A percentile compares a stretch with the other conserved stretches of the same genome.
These are phyloP conservation scores for Ephestia elutella DNA, from an alignment of 1,140 invertebrate genomes.

Conservation along the genomic window DNA sequence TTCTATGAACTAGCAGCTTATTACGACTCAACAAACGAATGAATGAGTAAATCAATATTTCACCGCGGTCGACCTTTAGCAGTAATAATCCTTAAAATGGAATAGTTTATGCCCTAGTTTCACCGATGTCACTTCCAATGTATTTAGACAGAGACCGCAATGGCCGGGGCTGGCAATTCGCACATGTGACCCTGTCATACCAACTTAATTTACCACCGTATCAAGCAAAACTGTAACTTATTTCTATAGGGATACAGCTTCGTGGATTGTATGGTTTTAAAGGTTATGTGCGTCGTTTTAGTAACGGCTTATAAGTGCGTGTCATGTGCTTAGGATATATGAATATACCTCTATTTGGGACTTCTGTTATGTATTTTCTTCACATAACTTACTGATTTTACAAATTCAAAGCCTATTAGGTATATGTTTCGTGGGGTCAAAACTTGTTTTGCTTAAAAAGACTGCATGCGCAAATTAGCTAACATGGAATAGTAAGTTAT, in stretches of 20 bases:
- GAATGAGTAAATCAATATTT: background rate
- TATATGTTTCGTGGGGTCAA: no score
- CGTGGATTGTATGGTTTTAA: background rate
- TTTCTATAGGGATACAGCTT: background rate
- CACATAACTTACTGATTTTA: no score
- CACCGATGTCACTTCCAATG: background rate
- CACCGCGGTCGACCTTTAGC: no score
- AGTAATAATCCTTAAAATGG: background rate
- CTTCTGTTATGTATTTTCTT: no score
- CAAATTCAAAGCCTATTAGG: no score
- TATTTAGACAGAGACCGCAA: background rate
- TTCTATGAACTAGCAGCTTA: no score
- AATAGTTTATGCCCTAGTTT: background rate
- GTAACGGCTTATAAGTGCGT: background rate
- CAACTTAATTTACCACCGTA: background rate
- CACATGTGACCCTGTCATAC: background rate
- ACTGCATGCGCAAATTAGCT: no score
- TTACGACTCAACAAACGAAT: no score
- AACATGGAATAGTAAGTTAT: no score
- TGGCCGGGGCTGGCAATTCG: background rate
- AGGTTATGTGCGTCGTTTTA: background rate
- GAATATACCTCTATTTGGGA: background rate
- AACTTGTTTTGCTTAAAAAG: no score
- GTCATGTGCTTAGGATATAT: background rate
- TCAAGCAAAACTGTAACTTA: background rate